phyloP scores from a whole-genome alignment of 2,888 invertebrate genomes.

The Agrenia bidenticulata region DNA sequence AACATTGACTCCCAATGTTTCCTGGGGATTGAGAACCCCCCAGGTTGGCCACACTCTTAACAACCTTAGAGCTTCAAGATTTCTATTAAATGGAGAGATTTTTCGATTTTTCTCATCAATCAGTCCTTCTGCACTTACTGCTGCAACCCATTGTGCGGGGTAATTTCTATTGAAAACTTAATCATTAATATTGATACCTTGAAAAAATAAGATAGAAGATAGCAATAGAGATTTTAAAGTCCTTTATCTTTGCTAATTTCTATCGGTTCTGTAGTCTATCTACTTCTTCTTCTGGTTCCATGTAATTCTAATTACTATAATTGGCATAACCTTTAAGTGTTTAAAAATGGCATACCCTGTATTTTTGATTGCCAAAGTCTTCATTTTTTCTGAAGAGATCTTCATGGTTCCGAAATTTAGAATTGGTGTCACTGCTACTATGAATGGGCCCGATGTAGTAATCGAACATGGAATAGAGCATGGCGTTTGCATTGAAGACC shows the following conservation, averaged over 20 bases:
- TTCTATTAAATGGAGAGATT: constrained; percentile 20
- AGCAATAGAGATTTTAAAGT: no score
- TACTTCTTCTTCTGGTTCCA: no score
- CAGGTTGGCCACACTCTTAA: constrained; percentile 41
- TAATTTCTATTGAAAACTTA: neutral
- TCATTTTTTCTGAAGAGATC: constrained; percentile 5
- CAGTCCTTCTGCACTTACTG: constrained; percentile 20
- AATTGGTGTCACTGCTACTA: constrained; percentile 6
- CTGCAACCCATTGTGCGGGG: constrained; percentile 25
- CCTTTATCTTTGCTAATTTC: no score
- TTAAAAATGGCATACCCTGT: constrained; percentile 8
- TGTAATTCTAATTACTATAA: no score
- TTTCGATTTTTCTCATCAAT: constrained; percentile 28
- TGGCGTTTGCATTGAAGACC: neutral
- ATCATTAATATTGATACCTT: neutral
- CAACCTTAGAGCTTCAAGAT: constrained; percentile 15
- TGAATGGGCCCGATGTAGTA: neutral
- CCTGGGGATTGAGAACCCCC: constrained; percentile 35
- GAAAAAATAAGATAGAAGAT: no score
- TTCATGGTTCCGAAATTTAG: constrained; percentile 16
- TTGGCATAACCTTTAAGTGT: no score
- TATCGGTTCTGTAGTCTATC: no score
- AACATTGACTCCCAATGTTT: constrained; percentile 34
- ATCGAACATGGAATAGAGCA: constrained; percentile 4
- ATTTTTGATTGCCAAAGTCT: constrained; percentile 13